A percentile compares a stretch with the other conserved stretches of the same genome.
These are phyloP conservation scores for Cremastobaeus sp. DNA, from an alignment of 2,888 invertebrate species.

Conservation along the genomic window DNA sequence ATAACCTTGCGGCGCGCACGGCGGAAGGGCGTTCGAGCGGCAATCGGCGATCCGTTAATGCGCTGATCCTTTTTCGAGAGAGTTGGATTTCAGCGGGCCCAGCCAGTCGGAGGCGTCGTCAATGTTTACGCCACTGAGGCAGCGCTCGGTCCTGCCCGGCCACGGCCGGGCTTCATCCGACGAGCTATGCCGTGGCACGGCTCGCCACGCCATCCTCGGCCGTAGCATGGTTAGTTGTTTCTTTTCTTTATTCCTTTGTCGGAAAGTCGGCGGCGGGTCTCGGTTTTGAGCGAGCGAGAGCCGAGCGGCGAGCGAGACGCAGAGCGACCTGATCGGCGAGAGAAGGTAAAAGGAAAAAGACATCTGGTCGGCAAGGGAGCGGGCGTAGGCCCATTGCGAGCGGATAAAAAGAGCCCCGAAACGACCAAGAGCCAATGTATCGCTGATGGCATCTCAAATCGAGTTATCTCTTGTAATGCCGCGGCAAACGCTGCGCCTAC, in stretches of 20 bases:
- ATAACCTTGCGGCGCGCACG: too few relatives aligned
- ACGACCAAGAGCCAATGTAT: conserved; percentile 69
- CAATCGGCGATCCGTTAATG: conserved; percentile 37
- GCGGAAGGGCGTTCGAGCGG: neutral
- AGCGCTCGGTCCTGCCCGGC: conserved; percentile 63
- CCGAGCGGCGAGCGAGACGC: conserved; percentile 40
- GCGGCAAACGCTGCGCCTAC: conserved; percentile 32
- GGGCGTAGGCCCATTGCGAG: conserved; percentile 63
- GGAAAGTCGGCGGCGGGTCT: conserved; percentile 77
- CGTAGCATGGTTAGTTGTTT: conserved; percentile 76
- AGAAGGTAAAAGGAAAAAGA: conserved; percentile 61
- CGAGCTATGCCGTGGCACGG: conserved; percentile 67
- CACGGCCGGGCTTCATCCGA: conserved; percentile 70
- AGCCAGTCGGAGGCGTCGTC: conserved; percentile 56
- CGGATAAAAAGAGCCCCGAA: conserved; percentile 69
- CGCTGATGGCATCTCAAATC: conserved; percentile 66
- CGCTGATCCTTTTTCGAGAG: conserved; percentile 28
- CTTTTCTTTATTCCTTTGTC: conserved; percentile 78
- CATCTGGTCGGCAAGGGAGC: conserved; percentile 60
- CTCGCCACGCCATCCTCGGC: conserved; percentile 69
- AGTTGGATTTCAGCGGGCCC: conserved; percentile 29
- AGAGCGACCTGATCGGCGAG: conserved; percentile 45
- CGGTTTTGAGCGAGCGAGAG: conserved; percentile 70
- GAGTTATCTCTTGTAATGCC: conserved; percentile 62
- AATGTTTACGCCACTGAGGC: conserved; percentile 56